phyloP scores from a whole-genome alignment of 2,797 vertebrate species.

The Argya squamiceps region DNA sequence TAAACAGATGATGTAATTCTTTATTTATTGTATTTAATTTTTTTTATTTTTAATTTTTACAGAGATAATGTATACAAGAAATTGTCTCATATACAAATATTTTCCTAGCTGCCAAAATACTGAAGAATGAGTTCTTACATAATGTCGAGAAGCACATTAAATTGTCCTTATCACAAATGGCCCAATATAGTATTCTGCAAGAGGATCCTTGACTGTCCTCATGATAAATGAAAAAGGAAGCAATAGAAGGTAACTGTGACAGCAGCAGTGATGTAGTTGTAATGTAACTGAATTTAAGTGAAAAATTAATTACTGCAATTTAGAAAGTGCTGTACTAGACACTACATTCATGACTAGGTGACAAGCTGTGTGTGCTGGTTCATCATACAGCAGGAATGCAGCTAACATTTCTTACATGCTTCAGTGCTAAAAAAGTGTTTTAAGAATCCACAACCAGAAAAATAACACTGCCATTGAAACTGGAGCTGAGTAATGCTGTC shows the following conservation, averaged over 20 bases:
- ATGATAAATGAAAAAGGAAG: not conserved
- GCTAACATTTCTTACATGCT: not conserved
- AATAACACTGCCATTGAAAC: not conserved
- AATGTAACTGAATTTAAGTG: not conserved
- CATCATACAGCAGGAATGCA: not conserved
- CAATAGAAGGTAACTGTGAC: not conserved
- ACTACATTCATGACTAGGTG: not conserved
- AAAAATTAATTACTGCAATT: conserved; percentile 19
- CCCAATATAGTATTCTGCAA: not conserved
- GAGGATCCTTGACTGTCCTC: not conserved
- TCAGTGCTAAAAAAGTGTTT: not conserved
- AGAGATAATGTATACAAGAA: not conserved
- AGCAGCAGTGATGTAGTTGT: not conserved
- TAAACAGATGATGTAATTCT: not conserved
- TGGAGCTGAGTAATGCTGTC: not conserved
- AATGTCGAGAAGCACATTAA: not conserved
- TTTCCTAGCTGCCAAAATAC: not conserved
- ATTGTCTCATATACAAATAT: not conserved
- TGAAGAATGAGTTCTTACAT: not conserved
- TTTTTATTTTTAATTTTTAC: not conserved
- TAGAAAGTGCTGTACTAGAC: not conserved
- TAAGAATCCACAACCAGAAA: not conserved
- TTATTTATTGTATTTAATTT: not conserved
- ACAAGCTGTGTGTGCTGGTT: not conserved
- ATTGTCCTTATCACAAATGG: not conserved